phyloP scores from a whole-genome alignment of 2,113 vertebrate genomes.

The Plectropomus leopardus region DNA sequence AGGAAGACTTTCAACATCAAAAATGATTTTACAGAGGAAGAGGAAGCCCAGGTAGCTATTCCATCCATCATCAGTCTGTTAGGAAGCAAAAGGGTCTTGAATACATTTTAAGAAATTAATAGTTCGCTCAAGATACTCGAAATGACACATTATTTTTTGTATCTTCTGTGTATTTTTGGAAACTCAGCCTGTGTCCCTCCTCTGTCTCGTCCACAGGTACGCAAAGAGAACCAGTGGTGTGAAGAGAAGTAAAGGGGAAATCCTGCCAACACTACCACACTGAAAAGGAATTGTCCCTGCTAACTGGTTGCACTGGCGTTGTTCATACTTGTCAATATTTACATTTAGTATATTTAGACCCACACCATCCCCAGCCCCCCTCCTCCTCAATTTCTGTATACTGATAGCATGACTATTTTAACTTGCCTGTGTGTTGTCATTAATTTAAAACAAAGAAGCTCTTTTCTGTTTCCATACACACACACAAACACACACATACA shows the following conservation, averaged over 20 bases:
- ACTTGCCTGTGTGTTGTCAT: constrained; percentile 84
- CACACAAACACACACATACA: constrained; percentile 21
- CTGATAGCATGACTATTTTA: constrained; percentile 88
- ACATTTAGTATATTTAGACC: constrained; percentile 89
- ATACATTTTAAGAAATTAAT: not conserved
- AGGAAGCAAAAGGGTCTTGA: not conserved
- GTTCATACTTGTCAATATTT: constrained; percentile 99
- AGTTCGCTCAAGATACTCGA: not conserved
- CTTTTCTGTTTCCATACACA: constrained; percentile 63
- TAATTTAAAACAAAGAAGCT: constrained; percentile 77
- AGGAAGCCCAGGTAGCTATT: constrained; percentile 94
- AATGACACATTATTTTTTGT: not conserved
- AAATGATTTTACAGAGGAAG: constrained; percentile 99
- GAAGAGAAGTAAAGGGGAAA: constrained; percentile 95
- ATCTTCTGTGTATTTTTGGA: no score
- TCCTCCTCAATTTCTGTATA: constrained; percentile 69
- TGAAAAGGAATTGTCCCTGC: constrained; percentile 90
- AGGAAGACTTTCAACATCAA: constrained; percentile 99
- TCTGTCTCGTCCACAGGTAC: constrained; percentile 90
- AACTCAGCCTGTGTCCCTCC: not conserved
- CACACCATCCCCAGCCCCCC: constrained; percentile 34
- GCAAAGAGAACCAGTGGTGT: constrained; percentile 99
- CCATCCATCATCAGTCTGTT: not conserved
- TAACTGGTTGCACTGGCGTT: constrained; percentile 97
- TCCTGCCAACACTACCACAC: constrained; percentile 88